Percentiles rank a stretch among this genome's conserved stretches.
phyloP scores from a whole-genome alignment of 2,113 vertebrate genomes.

The Delphinapterus leucas region DNA sequence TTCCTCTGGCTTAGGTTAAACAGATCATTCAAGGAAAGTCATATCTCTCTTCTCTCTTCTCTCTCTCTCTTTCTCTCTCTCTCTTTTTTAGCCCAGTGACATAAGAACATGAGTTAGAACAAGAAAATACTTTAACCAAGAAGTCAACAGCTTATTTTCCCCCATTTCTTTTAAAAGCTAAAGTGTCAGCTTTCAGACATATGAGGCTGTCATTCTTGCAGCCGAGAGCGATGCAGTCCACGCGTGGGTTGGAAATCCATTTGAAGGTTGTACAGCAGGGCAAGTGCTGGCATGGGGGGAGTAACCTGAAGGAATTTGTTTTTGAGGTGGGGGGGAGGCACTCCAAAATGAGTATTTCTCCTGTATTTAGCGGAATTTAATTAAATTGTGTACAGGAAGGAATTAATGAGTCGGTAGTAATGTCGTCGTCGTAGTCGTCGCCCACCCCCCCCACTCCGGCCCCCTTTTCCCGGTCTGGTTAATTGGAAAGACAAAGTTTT shows the following conservation, averaged over 20 bases:
- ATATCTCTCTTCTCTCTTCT: conserved; percentile 85
- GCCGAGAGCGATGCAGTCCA: conserved; percentile 60
- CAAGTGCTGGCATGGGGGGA: conserved; percentile 47
- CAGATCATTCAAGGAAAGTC: conserved; percentile 99
- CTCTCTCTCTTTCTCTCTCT: conserved; percentile 33
- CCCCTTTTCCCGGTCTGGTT: conserved; percentile 65
- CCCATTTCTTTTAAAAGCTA: conserved; percentile 82
- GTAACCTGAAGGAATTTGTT: conserved; percentile 75
- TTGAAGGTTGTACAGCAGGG: conserved; percentile 56
- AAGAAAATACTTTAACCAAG: conserved; percentile 88
- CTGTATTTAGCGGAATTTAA: conserved; percentile 84
- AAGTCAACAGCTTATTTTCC: conserved; percentile 85
- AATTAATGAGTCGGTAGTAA: conserved; percentile 81
- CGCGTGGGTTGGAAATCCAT: conserved; percentile 68
- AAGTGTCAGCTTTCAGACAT: conserved; percentile 83
- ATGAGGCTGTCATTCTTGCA: conserved; percentile 81
- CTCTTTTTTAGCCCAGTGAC: conserved; percentile 85
- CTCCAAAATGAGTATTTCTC: conserved; percentile 76
- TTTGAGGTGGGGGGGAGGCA: conserved; percentile 61
- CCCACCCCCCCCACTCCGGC: background rate
- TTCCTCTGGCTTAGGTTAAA: conserved; percentile 99
- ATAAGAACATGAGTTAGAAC: conserved; percentile 96
- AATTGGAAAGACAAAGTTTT: conserved; percentile 75
- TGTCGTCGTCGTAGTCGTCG: background rate
- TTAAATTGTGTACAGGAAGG: conserved; percentile 85